These are phyloP conservation scores for Drosophila putrida DNA, from an alignment of 2,888 invertebrate genomes.

Conservation along the genomic window DNA sequence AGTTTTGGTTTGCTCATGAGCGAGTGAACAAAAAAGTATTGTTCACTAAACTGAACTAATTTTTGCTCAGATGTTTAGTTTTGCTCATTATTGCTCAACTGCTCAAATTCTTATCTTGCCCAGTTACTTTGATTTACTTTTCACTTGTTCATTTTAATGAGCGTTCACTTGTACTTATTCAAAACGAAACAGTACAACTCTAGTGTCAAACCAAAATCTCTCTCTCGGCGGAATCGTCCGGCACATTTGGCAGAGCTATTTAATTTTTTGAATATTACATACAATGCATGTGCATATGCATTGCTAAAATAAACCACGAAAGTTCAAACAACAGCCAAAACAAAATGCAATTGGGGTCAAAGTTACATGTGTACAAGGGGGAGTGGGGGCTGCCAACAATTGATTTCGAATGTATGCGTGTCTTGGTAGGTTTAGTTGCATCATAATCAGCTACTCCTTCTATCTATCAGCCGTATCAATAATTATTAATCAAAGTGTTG, in stretches of 20 bases:
- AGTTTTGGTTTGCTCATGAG: neutral
- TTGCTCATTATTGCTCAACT: too few species aligned
- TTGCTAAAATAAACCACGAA: slow-evolving; percentile 20
- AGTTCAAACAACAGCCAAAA: slow-evolving; percentile 11
- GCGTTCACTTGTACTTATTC: too few species aligned
- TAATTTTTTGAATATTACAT: slow-evolving; percentile 37
- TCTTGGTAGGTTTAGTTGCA: slow-evolving; percentile 88
- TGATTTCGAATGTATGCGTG: slow-evolving; percentile 92
- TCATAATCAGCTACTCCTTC: slow-evolving; percentile 59
- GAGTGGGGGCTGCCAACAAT: slow-evolving; percentile 95
- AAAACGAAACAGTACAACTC: neutral
- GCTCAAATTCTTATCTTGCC: too few species aligned
- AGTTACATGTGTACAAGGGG: slow-evolving; percentile 93
- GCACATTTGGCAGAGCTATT: slow-evolving; percentile 45
- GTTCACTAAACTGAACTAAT: too few species aligned
- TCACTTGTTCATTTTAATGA: too few species aligned
- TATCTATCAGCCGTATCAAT: slow-evolving; percentile 56
- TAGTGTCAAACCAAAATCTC: slow-evolving; percentile 35
- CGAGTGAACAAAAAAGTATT: too few species aligned
- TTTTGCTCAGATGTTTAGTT: too few species aligned
- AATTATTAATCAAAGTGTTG: slow-evolving; percentile 33
- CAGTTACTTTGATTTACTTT: too few species aligned
- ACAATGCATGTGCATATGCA: slow-evolving; percentile 38
- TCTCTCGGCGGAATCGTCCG: slow-evolving; percentile 28
- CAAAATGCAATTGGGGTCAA: slow-evolving; percentile 82